A percentile compares a stretch with the other conserved stretches of the same genome.
Conservation (phyloP, 2,888 invertebrate genomes). For the Drosophila quinaria region DNA sequence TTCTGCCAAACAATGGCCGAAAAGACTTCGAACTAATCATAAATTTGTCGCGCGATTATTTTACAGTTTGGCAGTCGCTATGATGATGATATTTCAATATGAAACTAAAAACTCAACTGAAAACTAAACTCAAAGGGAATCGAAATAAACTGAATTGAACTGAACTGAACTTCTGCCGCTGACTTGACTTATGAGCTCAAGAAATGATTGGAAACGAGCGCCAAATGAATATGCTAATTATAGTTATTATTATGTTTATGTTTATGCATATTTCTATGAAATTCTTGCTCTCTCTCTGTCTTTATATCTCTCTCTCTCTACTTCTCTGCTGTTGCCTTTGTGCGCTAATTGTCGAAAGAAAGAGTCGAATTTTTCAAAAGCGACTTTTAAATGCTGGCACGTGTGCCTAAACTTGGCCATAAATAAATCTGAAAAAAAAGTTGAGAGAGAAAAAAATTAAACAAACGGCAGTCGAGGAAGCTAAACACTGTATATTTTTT, state of each 20-base stretch:
- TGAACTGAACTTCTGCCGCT: constrained; percentile 25
- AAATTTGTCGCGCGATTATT: constrained; percentile 79
- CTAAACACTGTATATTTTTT: constrained; percentile 22
- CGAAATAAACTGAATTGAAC: constrained; percentile 7
- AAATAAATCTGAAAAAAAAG: constrained; percentile 53
- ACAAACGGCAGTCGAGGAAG: constrained; percentile 41
- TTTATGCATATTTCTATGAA: constrained; percentile 64
- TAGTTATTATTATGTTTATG: constrained; percentile 71
- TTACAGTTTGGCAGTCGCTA: constrained; percentile 64
- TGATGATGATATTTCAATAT: constrained; percentile 54
- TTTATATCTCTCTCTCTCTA: not conserved
- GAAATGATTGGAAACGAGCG: constrained; percentile 54
- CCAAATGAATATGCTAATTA: constrained; percentile 77
- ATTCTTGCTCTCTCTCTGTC: constrained; percentile 20
- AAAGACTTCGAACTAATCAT: constrained; percentile 69
- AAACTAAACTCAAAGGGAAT: constrained; percentile 9
- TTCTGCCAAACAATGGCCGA: constrained; percentile 46
- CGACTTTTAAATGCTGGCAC: constrained; percentile 70
- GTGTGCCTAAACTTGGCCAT: constrained; percentile 65
- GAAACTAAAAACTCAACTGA: constrained; percentile 25
- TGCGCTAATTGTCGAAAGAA: constrained; percentile 67
- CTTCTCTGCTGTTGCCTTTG: constrained; percentile 49
- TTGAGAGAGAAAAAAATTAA: constrained; percentile 22
- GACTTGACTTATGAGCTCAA: constrained; percentile 72
- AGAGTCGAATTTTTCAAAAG: constrained; percentile 40